Conservation (phyloP, 2,113 vertebrate species). For the Monarcha castaneiventris region DNA sequence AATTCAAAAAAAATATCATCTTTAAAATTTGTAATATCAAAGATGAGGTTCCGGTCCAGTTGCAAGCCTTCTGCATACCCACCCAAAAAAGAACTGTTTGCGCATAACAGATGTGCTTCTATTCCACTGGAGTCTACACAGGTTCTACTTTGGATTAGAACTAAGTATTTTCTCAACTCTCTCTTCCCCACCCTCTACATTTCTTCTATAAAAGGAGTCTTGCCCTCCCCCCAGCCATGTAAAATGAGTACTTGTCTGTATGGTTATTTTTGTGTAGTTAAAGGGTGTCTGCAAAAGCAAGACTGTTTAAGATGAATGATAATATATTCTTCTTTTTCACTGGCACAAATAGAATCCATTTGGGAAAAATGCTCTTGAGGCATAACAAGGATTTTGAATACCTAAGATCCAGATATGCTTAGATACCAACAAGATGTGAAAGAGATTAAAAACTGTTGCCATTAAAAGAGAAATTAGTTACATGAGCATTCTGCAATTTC, state of each 20-base stretch:
- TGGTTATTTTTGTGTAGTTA: background rate
- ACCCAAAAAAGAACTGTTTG: background rate
- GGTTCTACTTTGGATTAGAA: background rate
- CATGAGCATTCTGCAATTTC: background rate
- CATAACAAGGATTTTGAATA: slow-evolving; percentile 13
- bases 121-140: background rate
- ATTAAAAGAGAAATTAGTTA: slow-evolving; percentile 37
- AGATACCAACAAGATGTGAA: background rate
- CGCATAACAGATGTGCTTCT: background rate
- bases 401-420: slow-evolving; percentile 5
- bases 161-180: background rate
- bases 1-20: background rate
- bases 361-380: background rate
- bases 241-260: background rate
- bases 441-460: slow-evolving; percentile 17
- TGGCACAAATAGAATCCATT: slow-evolving; percentile 11
- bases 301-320: background rate
- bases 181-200: background rate
- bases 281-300: background rate
- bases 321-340: background rate
- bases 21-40: background rate
- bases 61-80: background rate
- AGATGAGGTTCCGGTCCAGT: background rate
- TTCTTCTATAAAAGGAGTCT: background rate
- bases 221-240: background rate